A percentile compares a stretch with the other conserved stretches of the same genome.
phyloP scores from a whole-genome alignment of 2,888 invertebrate species.

The Chymomyza fuscimana region DNA sequence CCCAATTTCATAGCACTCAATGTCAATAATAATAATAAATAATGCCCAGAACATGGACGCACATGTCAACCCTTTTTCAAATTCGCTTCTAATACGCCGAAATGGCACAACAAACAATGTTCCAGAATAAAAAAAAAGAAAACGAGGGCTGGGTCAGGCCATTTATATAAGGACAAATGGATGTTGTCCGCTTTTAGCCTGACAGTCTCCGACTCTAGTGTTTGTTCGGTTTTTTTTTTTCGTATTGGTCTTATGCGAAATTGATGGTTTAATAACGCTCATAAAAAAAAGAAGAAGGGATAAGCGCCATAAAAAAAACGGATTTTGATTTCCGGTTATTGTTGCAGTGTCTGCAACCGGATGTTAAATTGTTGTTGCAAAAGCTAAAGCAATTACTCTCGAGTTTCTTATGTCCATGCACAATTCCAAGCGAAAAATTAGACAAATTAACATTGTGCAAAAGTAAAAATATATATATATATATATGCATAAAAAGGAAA shows the following conservation, averaged over 20 bases:
- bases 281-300: slow-evolving; percentile 52
- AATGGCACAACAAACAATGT: slow-evolving; percentile 27
- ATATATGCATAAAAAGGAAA: slow-evolving; percentile 10
- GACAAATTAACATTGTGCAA: slow-evolving; percentile 37
- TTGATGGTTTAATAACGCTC: slow-evolving; percentile 55
- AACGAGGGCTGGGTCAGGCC: neutral
- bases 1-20: neutral
- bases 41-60: neutral
- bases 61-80: slow-evolving; percentile 42
- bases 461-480: neutral
- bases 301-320: slow-evolving; percentile 59
- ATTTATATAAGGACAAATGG: slow-evolving; percentile 35
- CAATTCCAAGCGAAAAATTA: slow-evolving; percentile 37
- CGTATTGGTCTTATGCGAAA: slow-evolving; percentile 46
- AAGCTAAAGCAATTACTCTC: slow-evolving; percentile 4
- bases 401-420: slow-evolving; percentile 15
- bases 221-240: neutral
- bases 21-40: too few species aligned
- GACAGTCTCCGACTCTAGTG: neutral
- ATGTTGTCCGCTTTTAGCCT: slow-evolving; percentile 17
- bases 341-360: neutral
- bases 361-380: slow-evolving; percentile 4
- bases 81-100: slow-evolving; percentile 30
- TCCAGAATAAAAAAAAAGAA: neutral
- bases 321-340: slow-evolving; percentile 25